phyloP scores from a whole-genome alignment of 2,888 invertebrate species.

The Sminthurides aquaticus region DNA sequence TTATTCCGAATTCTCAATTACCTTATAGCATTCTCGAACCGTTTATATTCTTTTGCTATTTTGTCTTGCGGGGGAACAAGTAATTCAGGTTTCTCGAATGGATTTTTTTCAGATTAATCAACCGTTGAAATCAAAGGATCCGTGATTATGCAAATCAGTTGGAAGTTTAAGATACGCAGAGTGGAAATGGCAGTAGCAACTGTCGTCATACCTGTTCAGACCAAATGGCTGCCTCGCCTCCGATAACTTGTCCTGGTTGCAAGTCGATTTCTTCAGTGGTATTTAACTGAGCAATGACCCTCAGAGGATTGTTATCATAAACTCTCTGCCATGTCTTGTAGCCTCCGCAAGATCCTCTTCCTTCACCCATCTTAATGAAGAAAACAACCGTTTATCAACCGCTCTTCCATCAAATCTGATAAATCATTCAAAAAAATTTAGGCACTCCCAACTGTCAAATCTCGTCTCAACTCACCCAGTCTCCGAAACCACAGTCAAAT shows the following conservation, averaged over 20 bases:
- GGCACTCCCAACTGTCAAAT: too few species aligned
- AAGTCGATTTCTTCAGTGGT: slow-evolving; percentile 43
- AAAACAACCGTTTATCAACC: not conserved
- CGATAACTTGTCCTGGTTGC: slow-evolving; percentile 50
- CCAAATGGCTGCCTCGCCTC: slow-evolving; percentile 78
- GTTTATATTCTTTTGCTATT: too few species aligned
- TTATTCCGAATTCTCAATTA: not conserved
- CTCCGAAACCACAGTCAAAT: slow-evolving; percentile 76
- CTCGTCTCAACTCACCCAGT: slow-evolving; percentile 68
- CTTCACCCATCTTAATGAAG: slow-evolving; percentile 51
- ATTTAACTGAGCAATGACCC: slow-evolving; percentile 44
- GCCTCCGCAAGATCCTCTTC: slow-evolving; percentile 84
- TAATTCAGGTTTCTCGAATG: too few species aligned
- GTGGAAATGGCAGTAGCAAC: too few species aligned
- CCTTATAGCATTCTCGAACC: not conserved
- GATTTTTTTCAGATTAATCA: too few species aligned
- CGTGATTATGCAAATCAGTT: too few species aligned
- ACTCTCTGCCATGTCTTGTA: slow-evolving; percentile 84
- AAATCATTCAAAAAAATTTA: not conserved
- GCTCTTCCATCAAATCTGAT: not conserved
- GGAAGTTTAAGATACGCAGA: too few species aligned
- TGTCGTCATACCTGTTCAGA: slow-evolving; percentile 67
- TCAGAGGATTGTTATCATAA: slow-evolving; percentile 50
- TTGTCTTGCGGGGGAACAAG: too few species aligned
- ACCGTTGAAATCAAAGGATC: too few species aligned